Base-by-base conservation (phyloP, 2,113 vertebrate genomes). In the Rhinichthys klamathensis region DNA sequence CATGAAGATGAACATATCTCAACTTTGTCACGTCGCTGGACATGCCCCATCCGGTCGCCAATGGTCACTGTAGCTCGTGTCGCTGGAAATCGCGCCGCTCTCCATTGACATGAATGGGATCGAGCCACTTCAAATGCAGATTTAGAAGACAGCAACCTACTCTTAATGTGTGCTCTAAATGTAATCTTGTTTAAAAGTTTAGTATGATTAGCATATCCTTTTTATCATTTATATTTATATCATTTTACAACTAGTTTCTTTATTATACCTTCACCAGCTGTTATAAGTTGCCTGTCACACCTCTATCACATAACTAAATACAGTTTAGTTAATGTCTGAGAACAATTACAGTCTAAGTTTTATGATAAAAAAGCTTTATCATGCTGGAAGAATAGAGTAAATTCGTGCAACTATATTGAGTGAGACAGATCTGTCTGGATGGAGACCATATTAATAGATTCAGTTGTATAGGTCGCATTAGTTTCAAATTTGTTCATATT, bases 401-500 rank as follows among this genome's bases (percentile, higher is more conserved):
- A 38, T 58, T 15, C 32, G 13, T n/a, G 41, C 38, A 73, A 25
- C n/a, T 16, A 16, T 60, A 60, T 2, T 35, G 30, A 79, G 76
- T 25, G 76, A 25, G 32, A 79, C 54, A 60, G 32, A 56, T 79
- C 54, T 60, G 54, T 32, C 23, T 79, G 18, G 21, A 60, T 25
- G 54, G 21, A 79, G 32, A 58, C 54, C 51, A 15, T 41, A 79
- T 58, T 79, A 38, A n/a, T 79, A 60, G 11, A 25, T 60, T 38
- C 0, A 79, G 58, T 35, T 60, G 54, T 60, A 60, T 60, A n/a
- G 32, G 30, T 35, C 32, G 21, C 60, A 58, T 78, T 78, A 78
- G 32, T 78, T 78, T 60, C 21, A 58, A 15, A 38, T 58, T 38
- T 87, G 46, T 93, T 94, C 92, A 94, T 91, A 92, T 92, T 93